A percentile compares a stretch with the other conserved stretches of the same genome.
Evolutionary conservation across 1,140 invertebrate species (phyloP).

Genomic region (Aporrectodea caliginosa): DNA sequence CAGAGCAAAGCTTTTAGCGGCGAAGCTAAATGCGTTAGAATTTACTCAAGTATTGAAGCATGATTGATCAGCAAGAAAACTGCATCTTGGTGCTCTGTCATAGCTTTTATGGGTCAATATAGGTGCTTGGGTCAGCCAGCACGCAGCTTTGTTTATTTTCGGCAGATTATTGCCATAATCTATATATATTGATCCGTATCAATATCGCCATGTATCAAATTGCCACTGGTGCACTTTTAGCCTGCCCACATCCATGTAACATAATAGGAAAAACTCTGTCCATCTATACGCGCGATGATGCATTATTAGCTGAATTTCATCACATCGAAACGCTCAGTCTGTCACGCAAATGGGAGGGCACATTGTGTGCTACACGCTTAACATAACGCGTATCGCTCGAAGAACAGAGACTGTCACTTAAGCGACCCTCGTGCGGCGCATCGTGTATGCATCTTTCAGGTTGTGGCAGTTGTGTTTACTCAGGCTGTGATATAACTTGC

Average conservation of each 20-base stretch:
- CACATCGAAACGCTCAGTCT: too few species aligned
- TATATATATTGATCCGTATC: neutral
- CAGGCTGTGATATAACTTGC: too few species aligned
- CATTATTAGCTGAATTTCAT: neutral
- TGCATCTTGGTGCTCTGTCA: neutral
- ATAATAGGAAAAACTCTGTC: neutral
- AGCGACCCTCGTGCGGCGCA: too few species aligned
- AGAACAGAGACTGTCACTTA: too few species aligned
- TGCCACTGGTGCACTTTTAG: neutral
- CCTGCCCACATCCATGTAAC: neutral
- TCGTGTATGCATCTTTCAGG: too few species aligned
- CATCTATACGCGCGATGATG: neutral
- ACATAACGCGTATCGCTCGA: too few species aligned
- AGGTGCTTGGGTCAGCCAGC: neutral
- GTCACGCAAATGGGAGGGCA: too few species aligned
- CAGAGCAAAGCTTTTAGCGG: neutral
- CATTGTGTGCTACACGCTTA: neutral
- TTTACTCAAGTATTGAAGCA: neutral
- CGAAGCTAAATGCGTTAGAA: neutral
- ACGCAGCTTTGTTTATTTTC: neutral
- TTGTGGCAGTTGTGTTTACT: too few species aligned
- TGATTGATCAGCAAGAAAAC: neutral
- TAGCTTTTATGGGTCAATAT: conserved; percentile 3
- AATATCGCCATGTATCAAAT: neutral
- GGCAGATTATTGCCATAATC: neutral